These are phyloP conservation scores for Lasioglossum albipes DNA, from an alignment of 1,140 invertebrate species.

Conservation along the genomic window DNA sequence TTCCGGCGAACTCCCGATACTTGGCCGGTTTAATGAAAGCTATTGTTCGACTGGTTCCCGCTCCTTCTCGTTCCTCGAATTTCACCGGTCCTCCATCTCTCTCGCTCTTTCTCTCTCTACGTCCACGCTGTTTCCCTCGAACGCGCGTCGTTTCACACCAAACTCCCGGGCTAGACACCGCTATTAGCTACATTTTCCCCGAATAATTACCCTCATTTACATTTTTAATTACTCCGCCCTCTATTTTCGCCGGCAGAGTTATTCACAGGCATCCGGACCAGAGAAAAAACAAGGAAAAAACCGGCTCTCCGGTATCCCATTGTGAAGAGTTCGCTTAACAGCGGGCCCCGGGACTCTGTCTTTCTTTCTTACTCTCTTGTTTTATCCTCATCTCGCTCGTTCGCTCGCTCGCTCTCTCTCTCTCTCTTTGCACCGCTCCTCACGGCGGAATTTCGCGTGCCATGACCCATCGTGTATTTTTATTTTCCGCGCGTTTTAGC, in stretches of 20 bases:
- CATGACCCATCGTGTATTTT: not conserved
- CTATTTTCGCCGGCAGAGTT: not conserved
- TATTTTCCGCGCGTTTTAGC: slow-evolving; percentile 16
- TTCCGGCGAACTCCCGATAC: slow-evolving; percentile 32
- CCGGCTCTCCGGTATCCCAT: not conserved
- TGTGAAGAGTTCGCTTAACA: slow-evolving; percentile 26
- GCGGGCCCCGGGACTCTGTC: not conserved
- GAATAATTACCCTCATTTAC: slow-evolving; percentile 48
- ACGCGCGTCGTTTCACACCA: not conserved
- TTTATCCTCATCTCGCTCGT: not conserved
- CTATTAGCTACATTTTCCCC: slow-evolving; percentile 33
- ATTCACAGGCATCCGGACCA: not conserved
- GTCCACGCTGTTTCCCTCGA: no score
- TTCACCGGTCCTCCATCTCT: not conserved
- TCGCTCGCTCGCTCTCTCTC: not conserved
- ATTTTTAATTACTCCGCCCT: slow-evolving; percentile 31
- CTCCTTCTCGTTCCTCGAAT: slow-evolving; percentile 15
- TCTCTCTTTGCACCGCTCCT: not conserved
- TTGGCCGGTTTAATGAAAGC: slow-evolving; percentile 53
- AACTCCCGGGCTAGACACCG: slow-evolving; percentile 3
- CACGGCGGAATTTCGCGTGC: slow-evolving; percentile 19
- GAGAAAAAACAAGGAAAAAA: not conserved
- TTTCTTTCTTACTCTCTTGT: no score
- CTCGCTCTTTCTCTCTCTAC: not conserved
- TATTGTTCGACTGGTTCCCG: slow-evolving; percentile 45